A percentile compares a stretch with the other conserved stretches of the same genome.
Conservation (phyloP, 2,797 vertebrate species). For the Characodon lateralis region DNA sequence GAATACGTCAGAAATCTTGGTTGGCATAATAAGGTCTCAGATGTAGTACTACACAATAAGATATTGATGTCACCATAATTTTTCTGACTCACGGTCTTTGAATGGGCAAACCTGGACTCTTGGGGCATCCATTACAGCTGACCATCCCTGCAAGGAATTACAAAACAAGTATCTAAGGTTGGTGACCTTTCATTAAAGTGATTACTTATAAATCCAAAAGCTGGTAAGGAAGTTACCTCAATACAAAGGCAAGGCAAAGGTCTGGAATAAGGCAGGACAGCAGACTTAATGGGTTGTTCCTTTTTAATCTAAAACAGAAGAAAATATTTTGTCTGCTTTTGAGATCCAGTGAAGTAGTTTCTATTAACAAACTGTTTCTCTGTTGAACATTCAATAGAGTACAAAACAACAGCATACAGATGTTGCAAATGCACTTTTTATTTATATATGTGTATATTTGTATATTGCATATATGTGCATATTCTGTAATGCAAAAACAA, state of each 20-base stretch:
- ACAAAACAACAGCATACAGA: too few species aligned
- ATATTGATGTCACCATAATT: not conserved
- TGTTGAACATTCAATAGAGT: too few species aligned
- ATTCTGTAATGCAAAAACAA: too few species aligned
- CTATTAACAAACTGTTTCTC: not conserved
- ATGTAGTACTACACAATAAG: not conserved
- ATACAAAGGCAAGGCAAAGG: constrained; percentile 87
- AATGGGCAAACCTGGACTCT: constrained; percentile 90
- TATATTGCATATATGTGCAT: too few species aligned
- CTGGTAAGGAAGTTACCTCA: constrained; percentile 78
- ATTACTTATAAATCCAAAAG: not conserved
- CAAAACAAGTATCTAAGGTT: not conserved
- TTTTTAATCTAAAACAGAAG: constrained; percentile 82
- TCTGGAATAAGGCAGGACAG: constrained; percentile 71
- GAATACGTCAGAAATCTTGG: not conserved
- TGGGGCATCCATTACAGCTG: constrained; percentile 82
- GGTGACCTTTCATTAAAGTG: rapidly evolving
- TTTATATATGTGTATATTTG: too few species aligned
- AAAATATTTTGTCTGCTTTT: not conserved
- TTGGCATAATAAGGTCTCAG: not conserved
- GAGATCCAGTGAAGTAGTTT: not conserved
- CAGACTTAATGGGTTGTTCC: constrained; percentile 69
- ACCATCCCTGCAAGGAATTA: constrained; percentile 85
- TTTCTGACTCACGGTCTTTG: constrained; percentile 81
- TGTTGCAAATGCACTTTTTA: too few species aligned